phyloP scores from a whole-genome alignment of 2,888 invertebrate species.

The Ornithoptera alexandrae region DNA sequence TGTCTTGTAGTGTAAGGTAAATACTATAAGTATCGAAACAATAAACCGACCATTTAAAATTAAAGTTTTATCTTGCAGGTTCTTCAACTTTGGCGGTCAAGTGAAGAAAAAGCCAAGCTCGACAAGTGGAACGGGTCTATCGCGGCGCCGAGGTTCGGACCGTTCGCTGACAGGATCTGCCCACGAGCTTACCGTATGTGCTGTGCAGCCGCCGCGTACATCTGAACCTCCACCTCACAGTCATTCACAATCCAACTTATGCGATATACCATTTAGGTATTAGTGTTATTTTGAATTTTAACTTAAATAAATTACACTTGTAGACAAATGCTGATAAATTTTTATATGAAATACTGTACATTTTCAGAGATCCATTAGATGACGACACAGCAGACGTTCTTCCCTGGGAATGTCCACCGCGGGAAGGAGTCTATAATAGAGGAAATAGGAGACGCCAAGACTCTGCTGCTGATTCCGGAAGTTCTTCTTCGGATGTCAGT shows the following conservation, averaged over 20 bases:
- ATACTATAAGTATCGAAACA: neutral
- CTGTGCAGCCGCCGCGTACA: constrained; percentile 76
- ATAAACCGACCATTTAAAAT: neutral
- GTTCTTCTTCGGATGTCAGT: constrained; percentile 88
- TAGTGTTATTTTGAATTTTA: no score
- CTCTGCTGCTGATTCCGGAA: constrained; percentile 84
- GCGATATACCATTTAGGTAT: constrained; percentile 90
- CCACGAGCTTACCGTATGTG: constrained; percentile 88
- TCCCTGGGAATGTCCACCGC: constrained; percentile 62
- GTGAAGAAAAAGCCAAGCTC: constrained; percentile 89
- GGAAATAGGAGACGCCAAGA: constrained; percentile 80
- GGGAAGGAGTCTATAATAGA: constrained; percentile 54
- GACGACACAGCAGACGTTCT: constrained; percentile 64
- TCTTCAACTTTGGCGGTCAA: constrained; percentile 93
- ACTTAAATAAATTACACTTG: no score
- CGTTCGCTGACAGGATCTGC: constrained; percentile 91
- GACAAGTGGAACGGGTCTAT: constrained; percentile 60
- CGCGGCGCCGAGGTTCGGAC: constrained; percentile 89
- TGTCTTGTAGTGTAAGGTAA: no score
- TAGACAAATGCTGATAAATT: neutral
- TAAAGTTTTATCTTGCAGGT: constrained; percentile 73
- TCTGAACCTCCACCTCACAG: constrained; percentile 92
- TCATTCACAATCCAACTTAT: constrained; percentile 94
- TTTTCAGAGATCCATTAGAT: constrained; percentile 61
- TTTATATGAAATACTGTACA: neutral